phyloP scores from a whole-genome alignment of 2,888 invertebrate species.

The Stegophylla sp. region DNA sequence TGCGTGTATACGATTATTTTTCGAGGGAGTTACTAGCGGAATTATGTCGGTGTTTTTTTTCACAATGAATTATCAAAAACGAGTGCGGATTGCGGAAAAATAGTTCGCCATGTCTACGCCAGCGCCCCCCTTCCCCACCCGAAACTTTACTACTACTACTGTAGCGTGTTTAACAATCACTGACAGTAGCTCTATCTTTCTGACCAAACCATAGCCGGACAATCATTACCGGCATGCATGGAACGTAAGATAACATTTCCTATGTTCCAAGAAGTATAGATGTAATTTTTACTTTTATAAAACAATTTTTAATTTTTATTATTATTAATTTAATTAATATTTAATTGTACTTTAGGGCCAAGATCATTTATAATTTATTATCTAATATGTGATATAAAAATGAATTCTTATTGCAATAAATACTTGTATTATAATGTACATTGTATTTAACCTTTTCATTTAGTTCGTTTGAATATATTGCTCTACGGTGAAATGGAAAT shows the following conservation, averaged over 20 bases:
- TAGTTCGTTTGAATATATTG: too few species aligned
- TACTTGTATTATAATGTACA: too few species aligned
- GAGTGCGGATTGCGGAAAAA: constrained; percentile 57
- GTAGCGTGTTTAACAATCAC: background rate
- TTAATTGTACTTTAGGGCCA: too few species aligned
- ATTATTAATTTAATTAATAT: too few species aligned
- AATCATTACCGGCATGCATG: constrained; percentile 12
- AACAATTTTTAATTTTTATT: too few species aligned
- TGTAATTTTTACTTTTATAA: too few species aligned
- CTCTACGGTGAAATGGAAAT: background rate
- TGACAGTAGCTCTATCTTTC: constrained; percentile 22
- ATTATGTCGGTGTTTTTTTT: constrained; percentile 27
- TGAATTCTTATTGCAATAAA: too few species aligned
- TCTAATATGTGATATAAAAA: too few species aligned
- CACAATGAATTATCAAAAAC: constrained; percentile 50
- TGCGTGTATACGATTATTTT: constrained; percentile 18
- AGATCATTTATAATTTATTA: too few species aligned
- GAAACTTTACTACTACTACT: constrained; percentile 20
- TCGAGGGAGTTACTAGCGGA: constrained; percentile 35
- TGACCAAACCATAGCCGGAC: too few species aligned
- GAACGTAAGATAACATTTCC: background rate
- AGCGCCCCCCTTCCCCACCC: constrained; percentile 52
- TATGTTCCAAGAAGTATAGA: background rate
- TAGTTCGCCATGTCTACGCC: constrained; percentile 60
- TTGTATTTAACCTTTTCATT: too few species aligned